These are phyloP conservation scores for Thripadectes ignobilis DNA, from an alignment of 2,797 vertebrate species.

Conservation along the genomic window DNA sequence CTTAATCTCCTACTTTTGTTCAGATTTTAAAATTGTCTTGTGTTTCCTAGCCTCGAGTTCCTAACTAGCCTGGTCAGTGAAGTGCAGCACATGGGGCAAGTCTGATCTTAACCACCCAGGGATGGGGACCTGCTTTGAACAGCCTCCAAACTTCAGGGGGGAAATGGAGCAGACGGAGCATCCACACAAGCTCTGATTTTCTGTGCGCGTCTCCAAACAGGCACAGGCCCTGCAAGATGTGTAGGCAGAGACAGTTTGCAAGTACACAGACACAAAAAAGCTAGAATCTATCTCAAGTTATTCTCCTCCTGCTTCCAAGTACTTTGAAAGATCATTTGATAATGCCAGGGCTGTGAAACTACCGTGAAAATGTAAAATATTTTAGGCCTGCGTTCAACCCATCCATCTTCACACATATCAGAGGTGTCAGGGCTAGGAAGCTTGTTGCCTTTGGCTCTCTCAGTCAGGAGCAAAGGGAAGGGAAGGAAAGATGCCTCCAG, in stretches of 20 bases:
- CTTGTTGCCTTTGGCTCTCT: conserved; percentile 48
- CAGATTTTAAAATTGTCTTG: background rate
- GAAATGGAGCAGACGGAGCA: background rate
- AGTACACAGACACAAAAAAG: conserved; percentile 42
- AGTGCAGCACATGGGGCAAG: background rate
- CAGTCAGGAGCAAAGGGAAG: background rate
- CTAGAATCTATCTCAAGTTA: conserved; percentile 12
- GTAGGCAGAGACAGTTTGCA: conserved; percentile 52
- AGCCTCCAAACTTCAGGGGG: background rate
- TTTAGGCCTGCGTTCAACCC: conserved; percentile 39
- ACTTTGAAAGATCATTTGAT: conserved; percentile 34
- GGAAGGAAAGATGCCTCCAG: background rate
- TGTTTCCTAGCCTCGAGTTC: background rate
- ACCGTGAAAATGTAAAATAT: conserved; percentile 53
- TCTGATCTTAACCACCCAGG: background rate
- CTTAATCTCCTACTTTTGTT: conserved; percentile 53
- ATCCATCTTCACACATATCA: conserved; percentile 57
- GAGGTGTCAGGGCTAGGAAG: conserved; percentile 53
- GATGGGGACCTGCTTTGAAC: background rate
- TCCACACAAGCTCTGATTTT: background rate
- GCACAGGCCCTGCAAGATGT: conserved; percentile 1
- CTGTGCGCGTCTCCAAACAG: background rate
- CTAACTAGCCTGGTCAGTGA: background rate
- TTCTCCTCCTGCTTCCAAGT: conserved; percentile 42
- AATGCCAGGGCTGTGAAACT: conserved; percentile 50